Base-by-base conservation (phyloP, 2,888 invertebrate genomes). In the Pedicia rivosa region DNA sequence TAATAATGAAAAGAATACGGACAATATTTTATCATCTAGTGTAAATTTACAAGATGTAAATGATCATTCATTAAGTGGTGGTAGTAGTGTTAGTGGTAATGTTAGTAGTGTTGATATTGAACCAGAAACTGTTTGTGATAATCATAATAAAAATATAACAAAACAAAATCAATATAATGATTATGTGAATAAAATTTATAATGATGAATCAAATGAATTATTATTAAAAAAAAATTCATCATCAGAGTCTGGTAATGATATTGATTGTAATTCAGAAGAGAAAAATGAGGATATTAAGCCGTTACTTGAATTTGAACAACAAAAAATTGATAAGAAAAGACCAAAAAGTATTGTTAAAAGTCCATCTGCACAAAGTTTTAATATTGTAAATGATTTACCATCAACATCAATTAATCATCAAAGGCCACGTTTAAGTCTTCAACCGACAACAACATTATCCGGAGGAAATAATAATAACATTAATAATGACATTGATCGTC, bases 331-430 rank as follows among this genome's bases (percentile, higher is more conserved):
- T n/a, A n/a, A n/a, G n/a, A n/a, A n/a, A n/a, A n/a, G n/a, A n/a
- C n/a, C n/a, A 22, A 46, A 48, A 40, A 46, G 50, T 42, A 48
- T 48, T 40, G 47, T 48, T 14, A 49, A 48, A 40, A 47, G 46
- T 38, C 46, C 46, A n/a, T 50, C 47, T 9, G 41, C 45, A 15
- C 40, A 44, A 24, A 46, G 48, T 52, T 48, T 50, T 48, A 50
- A n/a, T n/a, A n/a, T n/a, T n/a, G n/a, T n/a, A n/a, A n/a, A n/a
- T n/a, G n/a, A n/a, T n/a, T n/a, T n/a, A n/a, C n/a, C n/a, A n/a
- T n/a, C n/a, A n/a, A 50, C 38, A 42, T 43, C 20, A 20, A 20
- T 20, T n/a, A n/a, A n/a, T n/a, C 29, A 8, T 13, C 9, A 14
- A 5, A 20, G 13, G 19, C 20, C 13, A 14, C 20, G 32, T 8